Evolutionary conservation across 1,140 invertebrate genomes (phyloP).

Genomic region (Melitaea cinxia): DNA sequence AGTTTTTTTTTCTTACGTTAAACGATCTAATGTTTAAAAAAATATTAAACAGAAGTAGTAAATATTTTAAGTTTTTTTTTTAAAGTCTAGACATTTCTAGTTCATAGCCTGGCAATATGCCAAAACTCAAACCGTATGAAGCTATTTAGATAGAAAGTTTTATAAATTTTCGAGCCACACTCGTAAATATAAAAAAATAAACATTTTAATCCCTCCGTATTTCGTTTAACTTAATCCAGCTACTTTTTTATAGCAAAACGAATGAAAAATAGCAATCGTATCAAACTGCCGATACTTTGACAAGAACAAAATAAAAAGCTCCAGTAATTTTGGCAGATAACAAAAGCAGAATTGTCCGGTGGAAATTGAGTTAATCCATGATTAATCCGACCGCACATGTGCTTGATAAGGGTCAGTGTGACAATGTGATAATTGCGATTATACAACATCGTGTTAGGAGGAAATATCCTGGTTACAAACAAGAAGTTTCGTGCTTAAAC

Average conservation of each 20-base stretch:
- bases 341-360: conserved; percentile 58
- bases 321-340: conserved; percentile 38
- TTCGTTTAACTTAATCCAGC: neutral
- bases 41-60: too few species aligned
- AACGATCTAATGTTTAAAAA: too few species aligned
- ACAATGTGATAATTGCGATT: conserved; percentile 65
- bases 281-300: conserved; percentile 12
- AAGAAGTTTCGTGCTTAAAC: neutral
- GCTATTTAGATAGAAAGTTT: neutral
- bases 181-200: neutral
- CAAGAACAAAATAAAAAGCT: conserved; percentile 21
- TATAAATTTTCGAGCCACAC: neutral
- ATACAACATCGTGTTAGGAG: conserved; percentile 48
- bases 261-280: conserved; percentile 10
- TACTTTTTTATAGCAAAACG: neutral
- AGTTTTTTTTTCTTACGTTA: too few species aligned
- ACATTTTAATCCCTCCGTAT: neutral
- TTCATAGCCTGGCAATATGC: conserved; percentile 9
- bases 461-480: neutral
- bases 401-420: conserved; percentile 62
- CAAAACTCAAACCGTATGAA: conserved; percentile 11
- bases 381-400: conserved; percentile 61
- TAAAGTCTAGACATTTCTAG: conserved; percentile 3
- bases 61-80: neutral
- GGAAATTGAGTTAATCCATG: conserved; percentile 61